Evolutionary conservation across 2,113 vertebrate genomes (phyloP), one percentile per base, ranked within the genome.

Genomic region (Isichthys henryi): DNA sequence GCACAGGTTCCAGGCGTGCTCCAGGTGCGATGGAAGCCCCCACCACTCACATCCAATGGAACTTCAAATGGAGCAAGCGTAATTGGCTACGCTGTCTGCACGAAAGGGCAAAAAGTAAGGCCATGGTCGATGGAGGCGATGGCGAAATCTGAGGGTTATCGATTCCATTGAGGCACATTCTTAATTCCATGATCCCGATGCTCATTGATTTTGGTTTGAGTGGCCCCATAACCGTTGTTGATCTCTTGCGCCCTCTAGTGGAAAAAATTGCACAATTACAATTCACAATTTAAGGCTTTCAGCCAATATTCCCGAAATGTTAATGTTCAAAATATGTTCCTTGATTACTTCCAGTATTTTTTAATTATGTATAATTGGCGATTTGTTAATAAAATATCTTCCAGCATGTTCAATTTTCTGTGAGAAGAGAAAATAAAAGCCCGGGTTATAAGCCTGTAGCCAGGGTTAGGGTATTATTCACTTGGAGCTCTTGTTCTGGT

Each of bases 11-110:
- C 97, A 0, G 96, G 96, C n/a, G 93, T 96, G 0, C 5, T 98
- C 80, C 97, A 97, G 93, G 96, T 99, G 91, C 97, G 94, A 91
- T 99, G 98, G 98, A 99, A 96, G 91, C 97, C 97, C 0, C 98
- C 98, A 0, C 62, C 89, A 0, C 96, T 99, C 93, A 96, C 97
- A 0, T 91, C 96, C 27, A 93, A 96, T 0, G 98, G 98, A 89
- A 97, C 97, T n/a, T 99, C 98, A 87, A 98, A 98, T 0, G 98
- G 98, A 0, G 98, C 98, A 91, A 96, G 39, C 0, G 98, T 99
- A 46, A 97, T 97, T 0, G 98, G 98, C 91, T 99, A 99, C 0
- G 96, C 96, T 0, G 97, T 99, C 87, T 99, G 97, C 52, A 98
- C 96, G 70, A 97, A 97, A 92, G 98, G 97, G 91, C 97, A 99